Percentiles rank a stretch among this genome's conserved stretches.
phyloP scores from a whole-genome alignment of 2,113 vertebrate genomes.

The Daboia siamensis region DNA sequence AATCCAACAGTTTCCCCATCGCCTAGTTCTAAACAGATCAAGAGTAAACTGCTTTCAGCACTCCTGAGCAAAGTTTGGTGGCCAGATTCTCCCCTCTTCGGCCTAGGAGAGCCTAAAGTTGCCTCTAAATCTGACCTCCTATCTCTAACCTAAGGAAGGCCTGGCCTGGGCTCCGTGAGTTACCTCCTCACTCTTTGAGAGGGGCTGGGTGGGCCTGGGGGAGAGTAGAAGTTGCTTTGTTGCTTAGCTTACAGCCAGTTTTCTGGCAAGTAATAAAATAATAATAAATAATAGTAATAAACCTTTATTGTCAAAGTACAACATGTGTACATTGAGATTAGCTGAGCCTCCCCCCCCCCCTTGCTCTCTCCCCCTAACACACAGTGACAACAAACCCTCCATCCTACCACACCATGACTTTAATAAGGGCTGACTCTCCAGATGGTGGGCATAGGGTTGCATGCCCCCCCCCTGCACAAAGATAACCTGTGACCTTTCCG shows the following conservation, averaged over 20 bases:
- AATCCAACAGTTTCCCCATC: not conserved
- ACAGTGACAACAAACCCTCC: too few relatives aligned
- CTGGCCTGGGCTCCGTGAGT: not conserved
- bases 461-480: not conserved
- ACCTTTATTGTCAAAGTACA: too few relatives aligned
- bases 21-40: not conserved
- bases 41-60: not conserved
- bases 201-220: not conserved
- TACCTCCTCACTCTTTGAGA: not conserved
- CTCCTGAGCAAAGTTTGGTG: not conserved
- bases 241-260: not conserved
- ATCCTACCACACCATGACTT: too few relatives aligned
- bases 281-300: too few relatives aligned
- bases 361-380: too few relatives aligned
- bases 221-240: not conserved
- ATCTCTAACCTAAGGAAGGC: not conserved
- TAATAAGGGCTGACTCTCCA: not conserved
- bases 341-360: too few relatives aligned
- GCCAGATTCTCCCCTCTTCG: not conserved
- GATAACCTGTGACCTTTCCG: not conserved
- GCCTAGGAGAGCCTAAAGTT: not conserved
- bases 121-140: not conserved
- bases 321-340: too few relatives aligned
- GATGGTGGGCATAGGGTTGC: not conserved
- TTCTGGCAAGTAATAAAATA: not conserved